Evolutionary conservation across 2,797 vertebrate genomes (phyloP).

Genomic region (Gymnocypris eckloni): DNA sequence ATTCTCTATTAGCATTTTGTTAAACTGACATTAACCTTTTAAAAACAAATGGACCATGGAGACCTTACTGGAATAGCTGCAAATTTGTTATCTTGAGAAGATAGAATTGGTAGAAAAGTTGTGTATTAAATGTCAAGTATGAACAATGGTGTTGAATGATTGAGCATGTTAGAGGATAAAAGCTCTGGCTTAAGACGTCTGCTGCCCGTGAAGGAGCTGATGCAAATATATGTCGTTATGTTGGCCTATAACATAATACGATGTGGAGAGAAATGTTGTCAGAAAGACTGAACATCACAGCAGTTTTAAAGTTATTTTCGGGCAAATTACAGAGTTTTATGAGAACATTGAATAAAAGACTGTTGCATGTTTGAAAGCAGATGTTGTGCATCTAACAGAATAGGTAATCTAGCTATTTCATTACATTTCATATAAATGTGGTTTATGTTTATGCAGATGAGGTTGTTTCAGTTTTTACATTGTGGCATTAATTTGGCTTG

Average conservation of each 20-base stretch:
- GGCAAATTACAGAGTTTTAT: not conserved
- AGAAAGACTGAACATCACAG: not conserved
- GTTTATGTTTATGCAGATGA: not conserved
- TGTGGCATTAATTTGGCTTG: not conserved
- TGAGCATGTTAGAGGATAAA: no score
- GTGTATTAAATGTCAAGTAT: not conserved
- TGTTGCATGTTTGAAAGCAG: not conserved
- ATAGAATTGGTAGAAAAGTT: not conserved
- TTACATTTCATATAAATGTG: not conserved
- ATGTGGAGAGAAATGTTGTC: not conserved
- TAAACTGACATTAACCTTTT: not conserved
- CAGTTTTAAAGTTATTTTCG: not conserved
- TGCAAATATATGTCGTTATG: not conserved
- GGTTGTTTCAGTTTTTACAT: not conserved
- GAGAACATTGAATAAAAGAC: not conserved
- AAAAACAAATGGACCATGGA: not conserved
- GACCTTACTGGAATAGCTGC: not conserved
- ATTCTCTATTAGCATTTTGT: not conserved
- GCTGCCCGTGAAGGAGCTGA: not conserved
- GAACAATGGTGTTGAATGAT: not conserved
- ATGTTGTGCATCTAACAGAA: not conserved
- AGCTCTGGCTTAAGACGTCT: not conserved
- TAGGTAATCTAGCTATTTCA: not conserved
- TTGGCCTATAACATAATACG: not conserved
- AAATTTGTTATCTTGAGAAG: not conserved